Evolutionary conservation across 2,113 vertebrate species (phyloP), one percentile per base, ranked within the genome.

Genomic region (Phyllostomus discolor): DNA sequence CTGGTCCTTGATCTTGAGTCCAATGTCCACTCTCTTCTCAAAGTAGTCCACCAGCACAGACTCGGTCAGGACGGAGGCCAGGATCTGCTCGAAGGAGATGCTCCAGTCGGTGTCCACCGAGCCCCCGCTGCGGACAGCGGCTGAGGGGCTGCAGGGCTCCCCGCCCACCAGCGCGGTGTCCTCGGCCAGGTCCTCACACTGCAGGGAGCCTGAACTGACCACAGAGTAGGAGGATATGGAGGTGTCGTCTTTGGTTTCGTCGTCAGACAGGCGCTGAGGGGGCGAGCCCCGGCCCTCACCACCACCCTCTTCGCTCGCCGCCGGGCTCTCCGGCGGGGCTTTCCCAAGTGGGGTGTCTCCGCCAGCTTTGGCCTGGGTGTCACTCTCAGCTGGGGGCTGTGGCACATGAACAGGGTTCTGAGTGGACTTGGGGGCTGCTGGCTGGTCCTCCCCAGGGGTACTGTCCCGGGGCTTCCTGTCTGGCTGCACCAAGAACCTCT

Each of bases 1-100:
- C 88, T 99, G 99, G 14, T 98, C 98, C 97, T 99, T 99, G 96
- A 99, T 99, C 98, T 99, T 99, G 83, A 95, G 97, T 16, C 98
- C 97, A 82, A 99, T 98, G 97, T 99, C 98, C 28, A 98, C 98
- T 95, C 98, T 99, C 89, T 99, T 99, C 98, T 99, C 99, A 76
- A 99, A 99, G 98, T 99, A 99, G 97, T 99, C 99, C 35, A 99
- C 99, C 26, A 99, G 98, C 33, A 99, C 99, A 0, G 99, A 98
- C 98, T 99, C 99, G 0, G 99, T 99, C 88, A 99, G 98, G 98
- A 99, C 96, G 4, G 99, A 99, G 5, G 99, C 99, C 88, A 99
- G 98, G 93, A 99, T 99, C 98, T 99, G 99, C 98, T 99, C 99
- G 0, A 99, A 99, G 92, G 99, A 99, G 97, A 99, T 99, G 11